Evolutionary conservation across 2,113 vertebrate genomes (phyloP).

Genomic region (Puma concolor): DNA sequence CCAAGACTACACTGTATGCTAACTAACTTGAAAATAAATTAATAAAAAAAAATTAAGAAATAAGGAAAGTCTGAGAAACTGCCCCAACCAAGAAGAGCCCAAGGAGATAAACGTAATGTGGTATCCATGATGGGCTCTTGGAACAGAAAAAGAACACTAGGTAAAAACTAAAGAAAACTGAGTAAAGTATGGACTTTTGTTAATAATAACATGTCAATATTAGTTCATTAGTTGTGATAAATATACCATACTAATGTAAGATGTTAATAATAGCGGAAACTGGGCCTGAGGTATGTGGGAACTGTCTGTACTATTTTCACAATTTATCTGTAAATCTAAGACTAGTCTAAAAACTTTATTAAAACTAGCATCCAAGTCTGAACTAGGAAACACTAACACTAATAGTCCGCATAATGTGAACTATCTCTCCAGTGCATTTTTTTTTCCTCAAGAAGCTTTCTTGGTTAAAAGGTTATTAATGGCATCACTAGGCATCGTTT

Average conservation of each 20-base stretch:
- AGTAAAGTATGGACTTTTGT: background rate
- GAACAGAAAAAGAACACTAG: background rate
- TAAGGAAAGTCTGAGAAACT: background rate
- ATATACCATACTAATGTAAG: background rate
- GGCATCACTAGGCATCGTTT: background rate
- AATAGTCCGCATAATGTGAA: background rate
- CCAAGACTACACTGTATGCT: no score
- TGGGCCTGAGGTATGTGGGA: background rate
- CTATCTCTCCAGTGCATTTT: background rate
- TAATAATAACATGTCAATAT: background rate
- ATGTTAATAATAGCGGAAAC: background rate
- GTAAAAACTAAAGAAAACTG: background rate
- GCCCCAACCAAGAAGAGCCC: background rate
- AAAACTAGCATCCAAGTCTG: background rate
- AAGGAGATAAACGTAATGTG: background rate
- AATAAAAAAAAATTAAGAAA: no score
- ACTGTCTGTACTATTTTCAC: background rate
- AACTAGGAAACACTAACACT: background rate
- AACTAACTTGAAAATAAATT: no score
- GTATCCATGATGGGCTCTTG: background rate
- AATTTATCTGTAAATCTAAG: slow-evolving; percentile 2
- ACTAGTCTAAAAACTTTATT: background rate
- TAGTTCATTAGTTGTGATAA: background rate
- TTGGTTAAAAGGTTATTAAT: background rate
- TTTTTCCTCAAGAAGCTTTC: background rate